Percentiles rank a stretch among this genome's conserved stretches.
Conservation (phyloP, 2,888 invertebrate species). For the Andricus quercusramuli region DNA sequence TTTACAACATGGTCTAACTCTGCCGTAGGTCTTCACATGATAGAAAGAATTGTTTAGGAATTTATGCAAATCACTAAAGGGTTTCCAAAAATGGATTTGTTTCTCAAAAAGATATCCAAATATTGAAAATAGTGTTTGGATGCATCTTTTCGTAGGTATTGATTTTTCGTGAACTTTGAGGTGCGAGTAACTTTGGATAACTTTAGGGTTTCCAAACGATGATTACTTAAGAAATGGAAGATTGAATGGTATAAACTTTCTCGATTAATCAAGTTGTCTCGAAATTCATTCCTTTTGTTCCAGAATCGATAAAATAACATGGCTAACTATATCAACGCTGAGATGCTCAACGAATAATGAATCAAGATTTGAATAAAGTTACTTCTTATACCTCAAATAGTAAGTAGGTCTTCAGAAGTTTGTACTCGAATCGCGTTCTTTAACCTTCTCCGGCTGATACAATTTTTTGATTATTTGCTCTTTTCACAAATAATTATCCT, state of each 20-base stretch:
- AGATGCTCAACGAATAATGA: not conserved
- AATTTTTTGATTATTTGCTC: too few relatives aligned
- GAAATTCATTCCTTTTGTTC: constrained; percentile 13
- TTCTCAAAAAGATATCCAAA: too few relatives aligned
- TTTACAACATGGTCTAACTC: too few relatives aligned
- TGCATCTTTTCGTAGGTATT: not conserved
- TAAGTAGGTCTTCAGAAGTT: too few relatives aligned
- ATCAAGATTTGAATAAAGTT: not conserved
- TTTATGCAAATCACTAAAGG: too few relatives aligned
- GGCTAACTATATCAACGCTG: constrained; percentile 3
- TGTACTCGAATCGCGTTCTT: too few relatives aligned
- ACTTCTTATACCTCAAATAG: too few relatives aligned
- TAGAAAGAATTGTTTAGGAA: too few relatives aligned
- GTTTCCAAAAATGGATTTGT: too few relatives aligned
- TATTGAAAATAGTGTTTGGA: not conserved
- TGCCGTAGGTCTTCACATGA: too few relatives aligned
- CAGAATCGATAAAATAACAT: constrained; percentile 3
- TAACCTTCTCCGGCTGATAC: too few relatives aligned
- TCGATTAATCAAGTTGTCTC: constrained; percentile 10
- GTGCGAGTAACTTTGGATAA: not conserved
- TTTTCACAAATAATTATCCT: too few relatives aligned
- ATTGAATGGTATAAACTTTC: constrained; percentile 12
- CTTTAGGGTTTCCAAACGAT: not conserved
- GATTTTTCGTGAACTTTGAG: not conserved
- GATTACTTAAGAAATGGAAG: constrained; percentile 10